A percentile compares a stretch with the other conserved stretches of the same genome.
phyloP scores from a whole-genome alignment of 2,797 vertebrate genomes.

The Meriones psammophilus region DNA sequence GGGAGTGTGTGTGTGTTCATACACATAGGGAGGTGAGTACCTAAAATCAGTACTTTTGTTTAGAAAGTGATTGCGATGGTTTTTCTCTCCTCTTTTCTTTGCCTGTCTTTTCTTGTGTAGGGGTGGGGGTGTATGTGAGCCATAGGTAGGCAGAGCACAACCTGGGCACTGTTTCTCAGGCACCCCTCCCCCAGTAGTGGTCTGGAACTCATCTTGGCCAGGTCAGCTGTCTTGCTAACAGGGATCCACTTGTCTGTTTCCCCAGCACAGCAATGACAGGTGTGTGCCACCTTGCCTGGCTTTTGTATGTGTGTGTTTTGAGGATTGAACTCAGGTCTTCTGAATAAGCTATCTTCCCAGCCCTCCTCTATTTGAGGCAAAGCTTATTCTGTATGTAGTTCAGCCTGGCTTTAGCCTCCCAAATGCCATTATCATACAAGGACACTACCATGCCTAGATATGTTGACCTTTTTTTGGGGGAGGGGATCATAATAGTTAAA shows the following conservation, averaged over 20 bases:
- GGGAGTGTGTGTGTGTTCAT: not conserved
- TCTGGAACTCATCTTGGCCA: not conserved
- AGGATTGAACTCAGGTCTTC: not conserved
- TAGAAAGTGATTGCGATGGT: not conserved
- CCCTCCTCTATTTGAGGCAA: not conserved
- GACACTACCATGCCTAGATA: not conserved
- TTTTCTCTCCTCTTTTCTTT: not conserved
- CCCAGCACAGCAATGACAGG: not conserved
- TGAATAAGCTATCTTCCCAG: not conserved
- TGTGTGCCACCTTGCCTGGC: not conserved
- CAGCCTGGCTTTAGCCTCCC: not conserved
- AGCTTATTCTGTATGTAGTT: not conserved
- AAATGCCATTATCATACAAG: not conserved
- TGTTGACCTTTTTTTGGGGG: not conserved
- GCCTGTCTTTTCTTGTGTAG: not conserved
- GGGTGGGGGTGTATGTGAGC: not conserved
- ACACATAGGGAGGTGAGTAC: not conserved
- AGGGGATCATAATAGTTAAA: not conserved
- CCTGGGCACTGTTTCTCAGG: not conserved
- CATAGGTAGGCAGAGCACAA: not conserved
- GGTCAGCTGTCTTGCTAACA: not conserved
- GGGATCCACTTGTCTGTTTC: not conserved
- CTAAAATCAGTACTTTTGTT: not conserved
- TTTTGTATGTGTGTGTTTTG: not conserved
- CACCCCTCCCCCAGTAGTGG: not conserved